A percentile compares a stretch with the other conserved stretches of the same genome.
Evolutionary conservation across 2,888 invertebrate species (phyloP).

Genomic region (Anorthoa munda): DNA sequence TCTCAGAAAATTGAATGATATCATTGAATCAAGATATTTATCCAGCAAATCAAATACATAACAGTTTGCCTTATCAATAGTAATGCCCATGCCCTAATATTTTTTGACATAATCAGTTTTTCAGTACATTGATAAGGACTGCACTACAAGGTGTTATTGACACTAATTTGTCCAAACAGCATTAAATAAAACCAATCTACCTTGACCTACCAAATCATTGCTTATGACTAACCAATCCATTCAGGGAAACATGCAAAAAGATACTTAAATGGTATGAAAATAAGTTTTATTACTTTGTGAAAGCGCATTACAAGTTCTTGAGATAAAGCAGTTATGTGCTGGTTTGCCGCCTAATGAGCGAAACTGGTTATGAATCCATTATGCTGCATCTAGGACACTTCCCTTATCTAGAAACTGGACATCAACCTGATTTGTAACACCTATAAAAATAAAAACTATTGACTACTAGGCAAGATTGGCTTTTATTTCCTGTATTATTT

Average conservation of each 20-base stretch:
- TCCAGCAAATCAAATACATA: constrained; percentile 17
- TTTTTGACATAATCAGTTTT: constrained; percentile 1
- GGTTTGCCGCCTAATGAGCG: constrained; percentile 68
- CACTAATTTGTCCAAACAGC: constrained; percentile 5
- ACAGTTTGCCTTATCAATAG: constrained; percentile 5
- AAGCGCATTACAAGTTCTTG: constrained; percentile 67
- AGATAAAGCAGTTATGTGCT: constrained; percentile 53
- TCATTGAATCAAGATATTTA: constrained; percentile 7
- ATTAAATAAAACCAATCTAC: constrained; percentile 46
- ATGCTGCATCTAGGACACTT: constrained; percentile 66
- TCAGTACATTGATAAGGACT: constrained; percentile 22
- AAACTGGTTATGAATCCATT: constrained; percentile 73
- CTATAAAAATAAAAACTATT: background rate
- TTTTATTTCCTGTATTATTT: background rate
- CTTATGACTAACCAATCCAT: constrained; percentile 26
- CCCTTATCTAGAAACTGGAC: constrained; percentile 65
- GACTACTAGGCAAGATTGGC: background rate
- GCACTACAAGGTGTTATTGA: constrained; percentile 20
- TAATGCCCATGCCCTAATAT: constrained; percentile 5
- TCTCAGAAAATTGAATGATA: background rate
- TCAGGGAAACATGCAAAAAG: constrained; percentile 6
- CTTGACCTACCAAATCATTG: constrained; percentile 55
- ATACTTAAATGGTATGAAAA: constrained; percentile 12
- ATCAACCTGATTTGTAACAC: constrained; percentile 48
- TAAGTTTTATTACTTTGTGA: constrained; percentile 62